These are phyloP conservation scores for Papilio machaon DNA, from an alignment of 1,140 invertebrate species.

Conservation along the genomic window DNA sequence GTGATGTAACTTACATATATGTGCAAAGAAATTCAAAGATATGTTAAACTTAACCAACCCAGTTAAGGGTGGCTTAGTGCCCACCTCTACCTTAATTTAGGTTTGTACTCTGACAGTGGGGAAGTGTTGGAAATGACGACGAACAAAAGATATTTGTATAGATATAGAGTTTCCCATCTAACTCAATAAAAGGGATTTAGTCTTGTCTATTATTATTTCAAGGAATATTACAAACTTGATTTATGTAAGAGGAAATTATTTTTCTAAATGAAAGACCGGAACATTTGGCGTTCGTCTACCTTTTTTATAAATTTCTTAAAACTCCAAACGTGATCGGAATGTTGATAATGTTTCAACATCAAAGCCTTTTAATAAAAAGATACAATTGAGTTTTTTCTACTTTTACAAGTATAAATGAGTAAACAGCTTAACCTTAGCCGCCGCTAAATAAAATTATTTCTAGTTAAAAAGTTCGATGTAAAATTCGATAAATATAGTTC, in stretches of 20 bases:
- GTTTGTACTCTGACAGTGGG: too few relatives aligned
- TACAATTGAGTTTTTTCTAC: background rate
- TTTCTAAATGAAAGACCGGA: background rate
- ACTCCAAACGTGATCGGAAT: slow-evolving; percentile 21
- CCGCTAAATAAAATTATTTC: background rate
- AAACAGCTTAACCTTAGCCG: too few relatives aligned
- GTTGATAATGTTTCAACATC: slow-evolving; percentile 13
- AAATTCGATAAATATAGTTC: background rate
- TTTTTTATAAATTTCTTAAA: slow-evolving; percentile 2
- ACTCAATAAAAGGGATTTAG: background rate
- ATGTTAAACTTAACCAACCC: background rate
- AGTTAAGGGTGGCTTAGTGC: too few relatives aligned
- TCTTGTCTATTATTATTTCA: background rate
- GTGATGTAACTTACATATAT: background rate
- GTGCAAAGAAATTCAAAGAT: background rate
- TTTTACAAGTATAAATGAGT: background rate
- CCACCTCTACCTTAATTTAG: too few relatives aligned
- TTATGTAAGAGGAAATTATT: background rate
- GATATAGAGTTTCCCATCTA: background rate
- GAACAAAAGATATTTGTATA: background rate
- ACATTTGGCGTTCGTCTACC: background rate
- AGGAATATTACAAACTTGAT: background rate
- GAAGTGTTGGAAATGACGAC: too few relatives aligned
- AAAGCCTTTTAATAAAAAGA: slow-evolving; percentile 13
- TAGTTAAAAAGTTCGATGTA: background rate